Conservation (phyloP, 64 coral and sea anemone species). For the Dendronephthya gigantea region DNA sequence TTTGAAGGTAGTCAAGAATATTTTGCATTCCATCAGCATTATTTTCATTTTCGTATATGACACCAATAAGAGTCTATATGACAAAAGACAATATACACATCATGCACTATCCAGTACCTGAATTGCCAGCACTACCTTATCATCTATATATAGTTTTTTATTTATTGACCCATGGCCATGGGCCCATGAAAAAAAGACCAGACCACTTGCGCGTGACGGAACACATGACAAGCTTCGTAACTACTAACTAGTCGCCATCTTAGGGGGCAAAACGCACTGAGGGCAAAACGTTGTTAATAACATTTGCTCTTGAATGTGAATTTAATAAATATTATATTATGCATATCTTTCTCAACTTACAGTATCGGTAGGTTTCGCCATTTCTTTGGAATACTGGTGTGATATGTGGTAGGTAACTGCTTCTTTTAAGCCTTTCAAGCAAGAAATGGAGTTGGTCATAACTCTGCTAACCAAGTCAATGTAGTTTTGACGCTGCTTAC, state of each 20-base stretch:
- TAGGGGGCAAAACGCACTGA: too few relatives aligned
- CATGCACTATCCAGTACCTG: neutral
- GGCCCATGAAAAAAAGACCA: too few relatives aligned
- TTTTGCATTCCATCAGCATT: slow-evolving; percentile 11
- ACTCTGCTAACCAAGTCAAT: neutral
- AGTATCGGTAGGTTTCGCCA: neutral
- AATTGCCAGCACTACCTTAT: neutral
- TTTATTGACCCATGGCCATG: too few relatives aligned
- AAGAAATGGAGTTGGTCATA: neutral
- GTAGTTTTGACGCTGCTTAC: too few relatives aligned
- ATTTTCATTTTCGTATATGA: slow-evolving; percentile 13
- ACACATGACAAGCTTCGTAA: too few relatives aligned
- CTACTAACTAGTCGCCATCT: too few relatives aligned
- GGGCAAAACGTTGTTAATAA: neutral
- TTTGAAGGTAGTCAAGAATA: neutral
- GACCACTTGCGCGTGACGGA: too few relatives aligned
- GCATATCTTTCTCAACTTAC: neutral
- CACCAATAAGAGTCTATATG: neutral
- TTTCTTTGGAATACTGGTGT: slow-evolving; percentile 3
- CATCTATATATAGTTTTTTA: neutral
- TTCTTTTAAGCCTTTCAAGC: neutral
- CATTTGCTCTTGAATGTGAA: neutral
- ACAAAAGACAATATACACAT: neutral
- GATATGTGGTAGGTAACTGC: neutral
- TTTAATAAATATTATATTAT: neutral